Evolutionary conservation across 2,113 vertebrate species (phyloP), one percentile per base, ranked within the genome.

Genomic region (Myodes glareolus): DNA sequence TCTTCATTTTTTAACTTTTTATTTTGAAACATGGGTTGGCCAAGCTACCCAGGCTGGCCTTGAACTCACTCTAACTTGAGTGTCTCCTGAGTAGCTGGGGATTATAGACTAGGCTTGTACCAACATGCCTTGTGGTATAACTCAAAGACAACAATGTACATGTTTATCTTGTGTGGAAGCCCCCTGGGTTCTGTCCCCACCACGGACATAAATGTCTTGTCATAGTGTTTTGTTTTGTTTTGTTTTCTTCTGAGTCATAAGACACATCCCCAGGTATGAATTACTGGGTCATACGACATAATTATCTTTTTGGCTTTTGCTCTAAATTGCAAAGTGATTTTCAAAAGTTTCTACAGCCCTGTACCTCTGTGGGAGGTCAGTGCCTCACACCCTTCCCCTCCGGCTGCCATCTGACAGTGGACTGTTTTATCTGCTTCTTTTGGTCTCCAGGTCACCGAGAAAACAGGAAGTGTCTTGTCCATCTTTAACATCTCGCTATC

Each of bases 181-280:
- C 86, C 86, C 87, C 87, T 73, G 14, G n/a, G 1, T 55, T 89
- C 87, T 55, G 9, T 88, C 36, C 47, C 50, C 4, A 58, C 36
- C 25, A 55, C 21, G 29, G 47, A 29, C 31, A 17, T 27, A 39
- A 16, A 55, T 67, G 31, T 7, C 12, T 55, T 33, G 55, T 39
- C 29, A 55, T 31, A 88, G 27, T 77, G 72, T 36, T 82, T 31
- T 33, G 70, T 39, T 39, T 47, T 70, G 65, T 33, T 65, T 68
- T 50, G 31, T 67, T 82, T 58, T 84, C 29, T 94, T 96, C 76
- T 88, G 88, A 76, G 42, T 92, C 76, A 78, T 73, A 76, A 88
- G 50, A 81, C 88, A 78, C 52, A 84, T 39, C 91, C 55, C 76
- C 33, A 78, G 47, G 61, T 45, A 27, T 94, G 67, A 52, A 52